Conservation (phyloP, 2,888 invertebrate genomes). For the Drosophila seclusa region DNA sequence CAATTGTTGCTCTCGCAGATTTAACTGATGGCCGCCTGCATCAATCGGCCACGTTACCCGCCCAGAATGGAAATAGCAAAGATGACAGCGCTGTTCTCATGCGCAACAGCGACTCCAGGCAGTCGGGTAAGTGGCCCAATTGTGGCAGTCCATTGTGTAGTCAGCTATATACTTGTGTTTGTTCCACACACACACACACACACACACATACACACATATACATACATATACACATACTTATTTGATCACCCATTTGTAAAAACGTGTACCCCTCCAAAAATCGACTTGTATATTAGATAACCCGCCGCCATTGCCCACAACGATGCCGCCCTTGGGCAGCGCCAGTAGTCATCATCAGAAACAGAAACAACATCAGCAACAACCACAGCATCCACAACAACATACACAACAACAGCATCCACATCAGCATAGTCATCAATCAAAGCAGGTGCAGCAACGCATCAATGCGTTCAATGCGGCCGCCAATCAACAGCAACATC, state of each 20-base stretch:
- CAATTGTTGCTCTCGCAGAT: slow-evolving; percentile 52
- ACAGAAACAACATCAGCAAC: slow-evolving; percentile 15
- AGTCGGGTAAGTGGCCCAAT: slow-evolving; percentile 78
- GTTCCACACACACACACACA: slow-evolving; percentile 51
- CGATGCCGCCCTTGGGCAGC: slow-evolving; percentile 84
- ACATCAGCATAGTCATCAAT: slow-evolving; percentile 50
- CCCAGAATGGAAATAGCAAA: slow-evolving; percentile 83
- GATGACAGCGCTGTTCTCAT: slow-evolving; percentile 78
- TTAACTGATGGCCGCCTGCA: slow-evolving; percentile 74
- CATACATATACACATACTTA: neutral
- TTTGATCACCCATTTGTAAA: slow-evolving; percentile 55
- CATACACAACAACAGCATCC: slow-evolving; percentile 40
- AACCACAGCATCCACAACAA: slow-evolving; percentile 46
- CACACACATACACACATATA: slow-evolving; percentile 22
- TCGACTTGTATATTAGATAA: slow-evolving; percentile 77
- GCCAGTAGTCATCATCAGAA: slow-evolving; percentile 53
- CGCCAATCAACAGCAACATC: slow-evolving; percentile 67
- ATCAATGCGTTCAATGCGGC: slow-evolving; percentile 82
- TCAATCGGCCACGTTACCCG: slow-evolving; percentile 79
- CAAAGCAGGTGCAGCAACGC: slow-evolving; percentile 79
- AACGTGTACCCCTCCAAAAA: slow-evolving; percentile 52
- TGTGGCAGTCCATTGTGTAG: slow-evolving; percentile 16
- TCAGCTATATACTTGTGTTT: slow-evolving; percentile 49
- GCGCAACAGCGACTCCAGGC: slow-evolving; percentile 82
- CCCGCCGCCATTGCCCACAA: slow-evolving; percentile 85